phyloP scores from a whole-genome alignment of 2,797 vertebrate species.

The Gymnothorax javanicus region DNA sequence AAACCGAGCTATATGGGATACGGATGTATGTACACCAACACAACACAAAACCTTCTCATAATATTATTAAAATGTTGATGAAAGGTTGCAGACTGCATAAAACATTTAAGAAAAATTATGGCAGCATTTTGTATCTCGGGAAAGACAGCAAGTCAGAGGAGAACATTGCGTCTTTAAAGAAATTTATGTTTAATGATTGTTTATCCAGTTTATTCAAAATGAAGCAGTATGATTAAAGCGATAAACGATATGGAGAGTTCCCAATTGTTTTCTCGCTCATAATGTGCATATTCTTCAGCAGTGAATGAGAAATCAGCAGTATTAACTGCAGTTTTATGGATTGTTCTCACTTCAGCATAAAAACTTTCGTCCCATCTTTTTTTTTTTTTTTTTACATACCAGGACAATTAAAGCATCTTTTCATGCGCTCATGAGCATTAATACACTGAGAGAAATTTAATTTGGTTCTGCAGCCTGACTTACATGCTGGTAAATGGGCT shows the following conservation, averaged over 20 bases:
- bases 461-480: background rate
- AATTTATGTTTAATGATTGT: background rate
- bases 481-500: background rate
- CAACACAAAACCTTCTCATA: too few relatives aligned
- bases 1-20: too few relatives aligned
- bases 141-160: background rate
- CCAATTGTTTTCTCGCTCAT: too few relatives aligned
- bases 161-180: background rate
- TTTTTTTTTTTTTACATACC: background rate
- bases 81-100: too few relatives aligned
- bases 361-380: background rate
- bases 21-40: too few relatives aligned
- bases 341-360: background rate
- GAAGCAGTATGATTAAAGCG: background rate
- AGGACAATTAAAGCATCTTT: slow-evolving; percentile 1
- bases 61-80: too few relatives aligned
- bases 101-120: too few relatives aligned
- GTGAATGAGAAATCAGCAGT: background rate
- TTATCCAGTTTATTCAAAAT: background rate
- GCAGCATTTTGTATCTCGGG: too few relatives aligned
- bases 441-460: slow-evolving; percentile 10
- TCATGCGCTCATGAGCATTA: slow-evolving; percentile 12
- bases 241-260: too few relatives aligned
- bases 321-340: background rate
- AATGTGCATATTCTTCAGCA: background rate